Evolutionary conservation across 2,888 invertebrate genomes (phyloP).

Genomic region (Apantesis nais): DNA sequence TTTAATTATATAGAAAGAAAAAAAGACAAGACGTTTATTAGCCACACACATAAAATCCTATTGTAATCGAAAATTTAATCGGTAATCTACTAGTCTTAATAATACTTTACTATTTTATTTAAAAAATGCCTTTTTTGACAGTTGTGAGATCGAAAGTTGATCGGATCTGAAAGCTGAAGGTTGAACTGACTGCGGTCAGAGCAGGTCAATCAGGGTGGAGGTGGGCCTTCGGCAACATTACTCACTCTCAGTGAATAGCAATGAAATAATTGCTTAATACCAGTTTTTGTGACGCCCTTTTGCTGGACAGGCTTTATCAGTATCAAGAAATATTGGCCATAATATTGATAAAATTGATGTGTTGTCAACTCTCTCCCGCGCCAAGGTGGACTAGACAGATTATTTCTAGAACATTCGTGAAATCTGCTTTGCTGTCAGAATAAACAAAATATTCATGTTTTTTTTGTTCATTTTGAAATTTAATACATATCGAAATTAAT

Average conservation of each 20-base stretch:
- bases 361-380: not conserved
- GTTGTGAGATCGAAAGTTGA: too few species aligned
- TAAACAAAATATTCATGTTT: not conserved
- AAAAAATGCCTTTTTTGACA: too few species aligned
- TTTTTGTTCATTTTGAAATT: not conserved
- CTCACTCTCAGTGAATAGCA: not conserved
- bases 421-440: not conserved
- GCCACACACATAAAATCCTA: too few species aligned
- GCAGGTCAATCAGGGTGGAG: too few species aligned
- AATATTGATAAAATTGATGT: not conserved
- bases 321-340: not conserved
- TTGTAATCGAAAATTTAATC: too few species aligned
- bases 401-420: not conserved
- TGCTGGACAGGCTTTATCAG: not conserved
- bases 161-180: too few species aligned
- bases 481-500: constrained; percentile 23
- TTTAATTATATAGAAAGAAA: too few species aligned
- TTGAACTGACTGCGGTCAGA: too few species aligned
- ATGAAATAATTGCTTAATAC: not conserved
- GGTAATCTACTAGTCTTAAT: too few species aligned
- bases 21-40: too few species aligned
- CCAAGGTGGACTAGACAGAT: too few species aligned
- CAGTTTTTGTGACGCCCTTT: not conserved
- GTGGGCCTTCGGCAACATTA: not conserved
- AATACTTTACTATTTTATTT: too few species aligned